Evolutionary conservation across 2,888 invertebrate genomes (phyloP), one percentile per base, ranked within the genome.

Genomic region (Heliconius hortense): DNA sequence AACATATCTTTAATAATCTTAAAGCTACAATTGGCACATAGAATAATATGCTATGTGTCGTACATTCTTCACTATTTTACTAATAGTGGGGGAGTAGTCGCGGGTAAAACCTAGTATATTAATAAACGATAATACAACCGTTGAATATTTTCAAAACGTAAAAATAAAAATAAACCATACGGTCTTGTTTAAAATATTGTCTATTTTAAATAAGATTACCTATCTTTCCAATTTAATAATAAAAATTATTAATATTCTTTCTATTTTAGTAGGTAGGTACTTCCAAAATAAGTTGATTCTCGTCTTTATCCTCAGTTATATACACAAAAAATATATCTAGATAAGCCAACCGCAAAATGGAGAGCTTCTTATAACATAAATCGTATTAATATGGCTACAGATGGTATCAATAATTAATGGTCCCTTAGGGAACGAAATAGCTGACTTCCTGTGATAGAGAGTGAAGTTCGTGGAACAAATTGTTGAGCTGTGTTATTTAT

Each of bases 401-500:
- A 77, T 74, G 56, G 67, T 72, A 72, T 74, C 74, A 72, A 74
- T 74, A 56, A 74, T 68, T 62, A 67, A 74, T 63, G 72, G 35
- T 72, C 62, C 28, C 63, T 60, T 26, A 63, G 43, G 43, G 60
- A 68, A 67, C 68, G 64, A 72, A 67, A 76, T 62, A 72, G 18
- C 21, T 48, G 48, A 48, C 48, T 48, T 48, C 48, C 63, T 68
- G 59, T 28, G 35, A 64, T 64, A 39, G 73, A 39, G 35, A 43
- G 15, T 15, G 60, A 43, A 35, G 60, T 48, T 48, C 62, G 60
- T 35, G 39, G 18, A 68, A 68, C 74, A 62, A 48, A 68, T 62
- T 53, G n/a, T n/a, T n/a, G n/a, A n/a, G 31, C 31, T 67, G 31
- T 67, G 31, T 59, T 73, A 67, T 67, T 73, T 67, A 73, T 73